Conservation (phyloP, 2,888 invertebrate species). For the Pristionchus japonicus region DNA sequence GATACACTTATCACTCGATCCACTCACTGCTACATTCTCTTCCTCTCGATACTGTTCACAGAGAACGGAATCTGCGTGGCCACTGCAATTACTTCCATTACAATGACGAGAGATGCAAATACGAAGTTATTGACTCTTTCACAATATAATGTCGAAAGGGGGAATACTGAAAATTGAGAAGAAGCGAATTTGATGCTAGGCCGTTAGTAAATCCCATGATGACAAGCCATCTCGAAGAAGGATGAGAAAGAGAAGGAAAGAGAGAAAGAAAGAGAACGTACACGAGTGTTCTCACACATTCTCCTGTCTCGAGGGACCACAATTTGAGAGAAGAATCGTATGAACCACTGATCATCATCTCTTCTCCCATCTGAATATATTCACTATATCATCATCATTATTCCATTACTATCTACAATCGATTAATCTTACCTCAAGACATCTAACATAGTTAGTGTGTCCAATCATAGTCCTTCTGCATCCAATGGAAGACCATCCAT, state of each 20-base stretch:
- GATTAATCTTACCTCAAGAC: conserved; percentile 77
- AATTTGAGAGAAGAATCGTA: conserved; percentile 78
- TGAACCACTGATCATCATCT: conserved; percentile 78
- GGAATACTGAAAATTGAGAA: neutral
- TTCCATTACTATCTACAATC: neutral
- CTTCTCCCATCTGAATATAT: conserved; percentile 73
- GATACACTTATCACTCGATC: conserved; percentile 78
- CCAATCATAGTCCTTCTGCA: conserved; percentile 79
- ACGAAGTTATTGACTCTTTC: too few relatives aligned
- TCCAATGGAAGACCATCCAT: conserved; percentile 78
- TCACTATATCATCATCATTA: neutral
- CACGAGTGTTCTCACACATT: conserved; percentile 77
- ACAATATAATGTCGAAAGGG: neutral
- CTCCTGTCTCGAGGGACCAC: conserved; percentile 77
- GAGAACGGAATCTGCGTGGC: conserved; percentile 78
- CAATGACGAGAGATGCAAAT: neutral
- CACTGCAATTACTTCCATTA: conserved; percentile 66
- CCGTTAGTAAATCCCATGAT: conserved; percentile 30
- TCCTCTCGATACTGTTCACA: conserved; percentile 77
- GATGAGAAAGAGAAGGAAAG: neutral
- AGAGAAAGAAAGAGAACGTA: conserved; percentile 55
- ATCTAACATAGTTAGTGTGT: conserved; percentile 78
- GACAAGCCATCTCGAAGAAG: neutral
- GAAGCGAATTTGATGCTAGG: neutral
- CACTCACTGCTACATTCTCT: conserved; percentile 76